Percentiles rank a stretch among this genome's conserved stretches.
phyloP scores from a whole-genome alignment of 1,140 invertebrate genomes.

The Dreissena rostriformis region DNA sequence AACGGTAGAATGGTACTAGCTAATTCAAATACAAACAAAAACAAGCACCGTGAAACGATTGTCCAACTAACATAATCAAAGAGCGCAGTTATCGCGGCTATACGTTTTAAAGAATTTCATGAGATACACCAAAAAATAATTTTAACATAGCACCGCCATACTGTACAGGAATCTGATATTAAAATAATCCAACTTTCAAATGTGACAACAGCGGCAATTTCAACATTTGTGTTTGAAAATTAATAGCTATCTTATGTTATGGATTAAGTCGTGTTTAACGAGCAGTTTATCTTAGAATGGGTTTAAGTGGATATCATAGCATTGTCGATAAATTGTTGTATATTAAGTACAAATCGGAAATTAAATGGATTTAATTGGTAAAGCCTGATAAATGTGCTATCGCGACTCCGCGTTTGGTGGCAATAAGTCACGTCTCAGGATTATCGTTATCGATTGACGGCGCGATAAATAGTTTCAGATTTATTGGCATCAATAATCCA shows the following conservation, averaged over 20 bases:
- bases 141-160: neutral
- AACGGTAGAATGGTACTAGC: too few species aligned
- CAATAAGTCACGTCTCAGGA: slow-evolving; percentile 49
- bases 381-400: slow-evolving; percentile 12
- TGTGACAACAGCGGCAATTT: slow-evolving; percentile 37
- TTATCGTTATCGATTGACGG: slow-evolving; percentile 27
- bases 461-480: slow-evolving; percentile 16
- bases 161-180: neutral
- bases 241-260: slow-evolving; percentile 46
- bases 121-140: too few species aligned
- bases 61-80: too few species aligned
- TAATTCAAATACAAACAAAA: too few species aligned
- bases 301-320: slow-evolving; percentile 34
- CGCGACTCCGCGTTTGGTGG: neutral
- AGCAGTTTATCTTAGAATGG: slow-evolving; percentile 52
- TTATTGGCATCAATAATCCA: too few species aligned
- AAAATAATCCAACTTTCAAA: neutral
- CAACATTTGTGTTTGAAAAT: slow-evolving; percentile 43
- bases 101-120: too few species aligned
- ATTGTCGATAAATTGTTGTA: slow-evolving; percentile 45
- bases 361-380: slow-evolving; percentile 50
- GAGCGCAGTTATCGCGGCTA: too few species aligned
- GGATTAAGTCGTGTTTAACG: slow-evolving; percentile 41
- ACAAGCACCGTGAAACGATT: too few species aligned
- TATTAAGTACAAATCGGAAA: slow-evolving; percentile 50